These are phyloP conservation scores for Craniophora ligustri DNA, from an alignment of 2,888 invertebrate genomes.

Conservation along the genomic window DNA sequence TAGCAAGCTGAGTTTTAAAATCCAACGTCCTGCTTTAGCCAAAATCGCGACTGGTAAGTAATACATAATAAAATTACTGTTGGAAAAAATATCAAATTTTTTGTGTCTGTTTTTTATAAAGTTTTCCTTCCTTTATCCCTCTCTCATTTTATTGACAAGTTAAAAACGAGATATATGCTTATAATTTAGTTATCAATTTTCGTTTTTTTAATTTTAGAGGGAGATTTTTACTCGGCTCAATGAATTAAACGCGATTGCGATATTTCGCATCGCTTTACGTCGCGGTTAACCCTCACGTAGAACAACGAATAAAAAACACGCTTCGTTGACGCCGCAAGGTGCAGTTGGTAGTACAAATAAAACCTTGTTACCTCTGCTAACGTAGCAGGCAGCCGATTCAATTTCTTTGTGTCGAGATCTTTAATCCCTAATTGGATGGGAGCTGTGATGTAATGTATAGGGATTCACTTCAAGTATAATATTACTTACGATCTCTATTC, in stretches of 20 bases:
- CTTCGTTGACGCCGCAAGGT: slow-evolving; percentile 21
- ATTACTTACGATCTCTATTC: neutral
- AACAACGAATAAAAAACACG: slow-evolving; percentile 6
- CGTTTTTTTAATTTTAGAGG: no score
- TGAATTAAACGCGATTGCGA: no score
- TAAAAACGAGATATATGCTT: no score
- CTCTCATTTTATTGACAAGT: no score
- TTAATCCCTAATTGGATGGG: slow-evolving; percentile 46
- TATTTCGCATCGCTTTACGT: neutral
- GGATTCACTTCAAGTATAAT: slow-evolving; percentile 2
- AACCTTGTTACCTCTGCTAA: slow-evolving; percentile 39
- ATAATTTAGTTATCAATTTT: no score
- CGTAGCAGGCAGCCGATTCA: slow-evolving; percentile 29
- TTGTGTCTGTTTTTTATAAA: no score
- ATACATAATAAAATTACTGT: no score
- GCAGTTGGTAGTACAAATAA: slow-evolving; percentile 40
- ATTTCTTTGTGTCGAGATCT: slow-evolving; percentile 42
- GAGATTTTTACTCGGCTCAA: no score
- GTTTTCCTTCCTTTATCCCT: no score
- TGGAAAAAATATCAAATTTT: no score
- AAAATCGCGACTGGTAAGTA: no score
- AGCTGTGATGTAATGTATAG: slow-evolving; percentile 7
- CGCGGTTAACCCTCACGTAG: neutral
- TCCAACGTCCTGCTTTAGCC: neutral
- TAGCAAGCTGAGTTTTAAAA: neutral